phyloP scores from a whole-genome alignment of 2,113 vertebrate genomes.

The Tachuris rubrigastra region DNA sequence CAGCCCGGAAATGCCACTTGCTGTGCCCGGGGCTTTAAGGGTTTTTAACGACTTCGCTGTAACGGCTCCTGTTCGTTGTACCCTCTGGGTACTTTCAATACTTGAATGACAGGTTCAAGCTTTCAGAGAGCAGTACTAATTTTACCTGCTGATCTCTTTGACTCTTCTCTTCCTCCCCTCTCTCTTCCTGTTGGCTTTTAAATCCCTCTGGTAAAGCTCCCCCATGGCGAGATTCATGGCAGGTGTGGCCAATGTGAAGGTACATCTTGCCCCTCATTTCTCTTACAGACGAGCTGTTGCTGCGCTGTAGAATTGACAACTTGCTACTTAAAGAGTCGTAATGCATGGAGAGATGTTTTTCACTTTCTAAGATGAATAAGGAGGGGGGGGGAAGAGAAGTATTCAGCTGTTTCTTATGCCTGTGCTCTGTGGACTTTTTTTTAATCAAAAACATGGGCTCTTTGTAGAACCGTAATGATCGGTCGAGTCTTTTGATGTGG shows the following conservation, averaged over 20 bases:
- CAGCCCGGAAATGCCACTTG: constrained; percentile 57
- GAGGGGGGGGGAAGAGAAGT: constrained; percentile 54
- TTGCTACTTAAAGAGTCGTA: constrained; percentile 8
- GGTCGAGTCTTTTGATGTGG: constrained; percentile 52
- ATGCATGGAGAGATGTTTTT: neutral
- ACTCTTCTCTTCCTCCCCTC: constrained; percentile 37
- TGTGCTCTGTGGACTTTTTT: constrained; percentile 70
- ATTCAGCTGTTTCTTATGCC: neutral
- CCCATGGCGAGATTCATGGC: constrained; percentile 26
- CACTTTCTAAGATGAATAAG: constrained; percentile 22
- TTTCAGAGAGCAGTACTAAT: constrained; percentile 71
- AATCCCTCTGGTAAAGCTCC: constrained; percentile 42
- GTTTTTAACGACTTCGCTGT: constrained; percentile 65
- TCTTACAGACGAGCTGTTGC: neutral
- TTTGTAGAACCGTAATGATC: constrained; percentile 41
- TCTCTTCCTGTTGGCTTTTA: constrained; percentile 21
- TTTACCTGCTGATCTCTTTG: constrained; percentile 66
- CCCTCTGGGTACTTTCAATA: constrained; percentile 68
- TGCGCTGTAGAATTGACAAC: constrained; percentile 53
- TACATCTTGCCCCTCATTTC: constrained; percentile 24
- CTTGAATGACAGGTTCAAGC: constrained; percentile 78
- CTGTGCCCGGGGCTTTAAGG: constrained; percentile 46
- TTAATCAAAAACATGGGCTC: constrained; percentile 62
- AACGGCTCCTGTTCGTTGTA: constrained; percentile 58
- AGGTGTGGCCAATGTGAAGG: constrained; percentile 61